Evolutionary conservation across 2,888 invertebrate genomes (phyloP).

Genomic region (Idaea dimidiata): DNA sequence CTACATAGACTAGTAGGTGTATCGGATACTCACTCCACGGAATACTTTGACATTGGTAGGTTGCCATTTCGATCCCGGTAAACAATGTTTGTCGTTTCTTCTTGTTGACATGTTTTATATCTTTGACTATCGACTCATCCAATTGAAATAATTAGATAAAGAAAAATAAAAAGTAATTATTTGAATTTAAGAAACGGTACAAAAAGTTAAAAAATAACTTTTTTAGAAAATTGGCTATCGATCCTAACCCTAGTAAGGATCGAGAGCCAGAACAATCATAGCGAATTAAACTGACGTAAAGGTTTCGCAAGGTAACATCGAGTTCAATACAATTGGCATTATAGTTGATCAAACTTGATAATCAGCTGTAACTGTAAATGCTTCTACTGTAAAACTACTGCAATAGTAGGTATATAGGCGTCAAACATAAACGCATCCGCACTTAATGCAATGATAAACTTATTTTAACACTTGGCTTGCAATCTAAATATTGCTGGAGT

Average conservation of each 20-base stretch:
- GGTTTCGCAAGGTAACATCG: not conserved
- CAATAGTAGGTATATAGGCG: not conserved
- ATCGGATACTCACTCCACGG: not conserved
- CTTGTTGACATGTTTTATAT: not conserved
- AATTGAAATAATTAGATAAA: no score
- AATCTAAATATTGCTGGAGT: constrained; percentile 33
- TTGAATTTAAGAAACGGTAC: no score
- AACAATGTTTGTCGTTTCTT: not conserved
- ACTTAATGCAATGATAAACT: constrained; percentile 3
- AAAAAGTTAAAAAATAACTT: not conserved
- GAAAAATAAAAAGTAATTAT: no score
- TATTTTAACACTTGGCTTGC: constrained; percentile 38
- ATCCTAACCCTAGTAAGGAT: no score
- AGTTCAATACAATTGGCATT: not conserved
- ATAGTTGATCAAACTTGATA: not conserved
- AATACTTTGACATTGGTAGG: not conserved
- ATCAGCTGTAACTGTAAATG: not conserved
- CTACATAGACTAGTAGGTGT: not conserved
- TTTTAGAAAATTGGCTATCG: no score
- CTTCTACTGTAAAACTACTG: not conserved
- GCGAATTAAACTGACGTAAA: not conserved
- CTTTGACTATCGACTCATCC: not conserved
- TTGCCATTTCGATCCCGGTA: not conserved
- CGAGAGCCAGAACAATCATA: not conserved
- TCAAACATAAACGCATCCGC: not conserved